Percentiles rank a stretch among this genome's conserved stretches.
Evolutionary conservation across 2,113 vertebrate species (phyloP).

Genomic region (Ciconia boyciana): DNA sequence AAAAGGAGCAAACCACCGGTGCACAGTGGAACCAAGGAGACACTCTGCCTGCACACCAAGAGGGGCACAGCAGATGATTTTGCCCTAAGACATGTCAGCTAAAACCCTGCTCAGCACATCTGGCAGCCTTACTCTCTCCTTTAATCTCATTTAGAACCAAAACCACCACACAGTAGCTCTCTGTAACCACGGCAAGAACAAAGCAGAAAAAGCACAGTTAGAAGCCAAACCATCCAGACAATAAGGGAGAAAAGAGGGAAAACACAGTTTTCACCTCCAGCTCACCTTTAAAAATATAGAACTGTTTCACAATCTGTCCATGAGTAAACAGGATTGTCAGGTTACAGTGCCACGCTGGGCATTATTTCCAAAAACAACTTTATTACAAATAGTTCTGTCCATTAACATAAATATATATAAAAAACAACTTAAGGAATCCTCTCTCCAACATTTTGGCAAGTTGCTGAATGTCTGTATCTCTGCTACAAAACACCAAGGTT

Average conservation of each 20-base stretch:
- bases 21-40: fast-evolving
- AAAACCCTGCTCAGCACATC: not conserved
- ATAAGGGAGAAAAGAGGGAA: not conserved
- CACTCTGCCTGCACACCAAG: not conserved
- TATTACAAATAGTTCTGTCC: not conserved
- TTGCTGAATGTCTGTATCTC: not conserved
- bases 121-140: not conserved
- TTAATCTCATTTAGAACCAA: not conserved
- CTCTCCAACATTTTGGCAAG: not conserved
- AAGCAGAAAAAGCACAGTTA: not conserved
- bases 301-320: not conserved
- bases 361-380: not conserved
- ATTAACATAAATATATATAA: not conserved
- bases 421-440: not conserved
- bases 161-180: not conserved
- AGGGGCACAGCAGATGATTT: not conserved
- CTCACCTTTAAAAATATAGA: not conserved
- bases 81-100: not conserved
- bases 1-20: not conserved
- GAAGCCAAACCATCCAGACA: not conserved
- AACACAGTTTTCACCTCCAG: not conserved
- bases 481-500: not conserved
- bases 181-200: not conserved
- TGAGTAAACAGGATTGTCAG: fast-evolving
- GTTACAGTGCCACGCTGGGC: not conserved